Base-by-base conservation (phyloP, 2,113 vertebrate genomes). In the Spheniscus mendiculus region DNA sequence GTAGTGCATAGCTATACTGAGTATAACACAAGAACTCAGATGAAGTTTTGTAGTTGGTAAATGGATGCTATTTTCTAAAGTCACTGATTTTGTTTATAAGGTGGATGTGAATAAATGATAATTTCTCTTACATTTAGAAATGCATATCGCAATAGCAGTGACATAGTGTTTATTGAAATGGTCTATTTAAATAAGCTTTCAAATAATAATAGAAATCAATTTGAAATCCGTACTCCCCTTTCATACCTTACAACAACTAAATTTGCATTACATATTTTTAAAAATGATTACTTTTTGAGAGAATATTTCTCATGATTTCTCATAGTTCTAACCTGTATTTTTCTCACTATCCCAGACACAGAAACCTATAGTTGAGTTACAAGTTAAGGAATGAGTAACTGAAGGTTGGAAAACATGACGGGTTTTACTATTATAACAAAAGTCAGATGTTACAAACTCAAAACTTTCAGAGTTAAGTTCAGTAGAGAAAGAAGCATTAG, bases 261-360 rank as follows among this genome's bases (percentile, higher is more conserved):
- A n/a, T 56, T 90, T 93, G 78, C 45, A 38, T 52, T 2, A 15
- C 0, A 0, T 6, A 30, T 49, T 47, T 80, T 90, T 25, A 0
- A 0, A 66, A 81, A 59, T 32, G 36, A 45, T 23, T 69, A 15
- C 3, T 65, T 92, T 77, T n/a, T 66, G 27, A 74, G 30, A 44
- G 2, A 71, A 7, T 52, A 52, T 66, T 84, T 85, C 4, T 63
- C 14, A 16, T 36, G 5, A 62, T 71, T 92, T 80, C 52, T 76
- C 23, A 34, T 45, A 14, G 2, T 47, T 74, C 34, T 53, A 47
- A 19, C 6, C 14, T 10, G 15, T 65, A 45, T 4, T 78, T 65
- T 92, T 82, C 32, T 85, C 3, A 32, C 5, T 74, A 6, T 82
- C 38, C 21, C n/a, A 70, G 9, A 56, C 12, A 50, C 6, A 49